These are phyloP conservation scores for Fragum fragum DNA, from an alignment of 2,888 invertebrate species.

Conservation along the genomic window DNA sequence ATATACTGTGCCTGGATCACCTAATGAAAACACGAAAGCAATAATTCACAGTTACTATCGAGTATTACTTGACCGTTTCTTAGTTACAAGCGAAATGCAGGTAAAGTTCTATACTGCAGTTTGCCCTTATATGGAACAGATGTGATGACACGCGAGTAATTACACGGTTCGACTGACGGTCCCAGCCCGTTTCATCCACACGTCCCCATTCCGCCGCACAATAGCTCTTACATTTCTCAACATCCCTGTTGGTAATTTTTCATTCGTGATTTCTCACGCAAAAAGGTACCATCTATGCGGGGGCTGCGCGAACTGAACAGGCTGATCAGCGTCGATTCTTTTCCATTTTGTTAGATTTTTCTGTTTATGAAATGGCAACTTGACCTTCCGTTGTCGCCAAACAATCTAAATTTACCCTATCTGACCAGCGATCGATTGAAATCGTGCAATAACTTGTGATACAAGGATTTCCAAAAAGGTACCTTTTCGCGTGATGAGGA, in stretches of 20 bases:
- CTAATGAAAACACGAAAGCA: slow-evolving; percentile 4
- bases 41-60: slow-evolving; percentile 11
- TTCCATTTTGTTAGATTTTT: too few relatives aligned
- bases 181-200: not conserved
- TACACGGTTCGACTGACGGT: slow-evolving; percentile 39
- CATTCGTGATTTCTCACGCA: not conserved
- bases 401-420: too few relatives aligned
- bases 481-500: not conserved
- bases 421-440: too few relatives aligned
- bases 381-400: too few relatives aligned
- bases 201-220: slow-evolving; percentile 30
- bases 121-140: slow-evolving; percentile 50
- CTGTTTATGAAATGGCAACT: too few relatives aligned
- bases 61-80: not conserved
- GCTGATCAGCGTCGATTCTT: too few relatives aligned
- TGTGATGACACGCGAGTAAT: slow-evolving; percentile 68
- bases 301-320: too few relatives aligned
- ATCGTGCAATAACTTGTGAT: too few relatives aligned
- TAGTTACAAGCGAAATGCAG: not conserved
- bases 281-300: too few relatives aligned
- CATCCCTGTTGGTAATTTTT: slow-evolving; percentile 19
- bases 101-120: not conserved
- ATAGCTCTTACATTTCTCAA: slow-evolving; percentile 25
- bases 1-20: not conserved
- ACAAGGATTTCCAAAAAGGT: too few relatives aligned